These are phyloP conservation scores for Sericinus montela DNA, from an alignment of 2,888 invertebrate species.

Conservation along the genomic window DNA sequence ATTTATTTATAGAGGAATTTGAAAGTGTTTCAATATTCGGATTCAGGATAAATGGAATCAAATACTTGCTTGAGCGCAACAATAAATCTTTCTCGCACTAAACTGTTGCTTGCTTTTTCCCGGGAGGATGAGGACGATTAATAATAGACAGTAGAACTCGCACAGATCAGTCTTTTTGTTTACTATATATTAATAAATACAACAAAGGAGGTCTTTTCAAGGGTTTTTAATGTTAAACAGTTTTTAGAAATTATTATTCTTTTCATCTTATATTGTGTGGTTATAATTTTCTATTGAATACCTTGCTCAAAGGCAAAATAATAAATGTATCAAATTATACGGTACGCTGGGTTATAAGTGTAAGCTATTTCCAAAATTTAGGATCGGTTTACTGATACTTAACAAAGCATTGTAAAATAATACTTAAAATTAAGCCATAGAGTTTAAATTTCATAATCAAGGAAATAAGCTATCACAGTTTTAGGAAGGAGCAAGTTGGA, in stretches of 20 bases:
- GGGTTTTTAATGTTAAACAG: no score
- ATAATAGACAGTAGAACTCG: background rate
- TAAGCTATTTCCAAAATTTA: constrained; percentile 21
- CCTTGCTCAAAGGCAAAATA: constrained; percentile 14
- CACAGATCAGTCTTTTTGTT: no score
- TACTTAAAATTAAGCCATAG: constrained; percentile 24
- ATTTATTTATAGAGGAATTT: background rate
- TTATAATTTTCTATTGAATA: background rate
- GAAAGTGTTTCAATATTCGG: constrained; percentile 2
- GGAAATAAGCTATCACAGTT: constrained; percentile 28
- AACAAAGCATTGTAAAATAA: constrained; percentile 25
- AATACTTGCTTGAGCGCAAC: background rate
- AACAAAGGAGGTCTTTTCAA: no score
- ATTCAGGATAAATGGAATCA: constrained; percentile 9
- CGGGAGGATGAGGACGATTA: constrained; percentile 7
- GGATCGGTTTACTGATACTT: constrained; percentile 19
- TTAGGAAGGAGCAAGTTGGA: constrained; percentile 47
- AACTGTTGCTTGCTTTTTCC: constrained; percentile 10
- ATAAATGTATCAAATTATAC: constrained; percentile 23
- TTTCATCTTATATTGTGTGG: background rate
- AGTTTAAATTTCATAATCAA: constrained; percentile 23
- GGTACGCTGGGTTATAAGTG: constrained; percentile 20
- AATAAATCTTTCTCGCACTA: constrained; percentile 12
- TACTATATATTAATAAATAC: no score
- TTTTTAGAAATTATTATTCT: no score